Base-by-base conservation (phyloP, 2,113 vertebrate genomes). In the Colossoma macropomum region DNA sequence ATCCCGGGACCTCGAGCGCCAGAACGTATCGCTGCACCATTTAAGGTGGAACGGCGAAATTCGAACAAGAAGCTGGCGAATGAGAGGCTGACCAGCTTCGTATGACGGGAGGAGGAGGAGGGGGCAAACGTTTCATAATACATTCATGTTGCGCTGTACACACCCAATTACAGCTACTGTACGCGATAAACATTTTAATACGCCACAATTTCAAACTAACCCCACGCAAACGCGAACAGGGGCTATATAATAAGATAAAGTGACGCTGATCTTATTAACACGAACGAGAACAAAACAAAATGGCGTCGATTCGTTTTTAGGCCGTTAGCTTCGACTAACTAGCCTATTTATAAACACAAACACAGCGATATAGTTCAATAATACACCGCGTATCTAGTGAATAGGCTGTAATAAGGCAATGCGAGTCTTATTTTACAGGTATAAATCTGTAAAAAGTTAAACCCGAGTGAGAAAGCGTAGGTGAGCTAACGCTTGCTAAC, bases 281-380 rank as follows among this genome's bases (percentile, higher is more conserved):
- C 62, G 83, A 85, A 90, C 89, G 83, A 91, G 91, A 92, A 94
- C 92, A 91, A 94, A 93, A 95, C 94, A 95, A 95, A 95, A 95
- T 95, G 94, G 94, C 94, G 94, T 86, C 81, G 88, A 13, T 28
- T 62, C 72, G 56, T 17, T 45, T n/a, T 70, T 78, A 85, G 85
- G 75, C 75, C 79, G 74, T 56, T 77, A 75, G 86, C 84, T 38
- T 69, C 25, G 25, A 68, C 75, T 72, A 69, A 79, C 52, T 41
- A 54, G 56, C 63, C 10, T 68, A 62, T 59, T 34, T 65, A 75
- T 27, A 13, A 1, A 27, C 59, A 27, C 0, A 25, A n/a, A 25
- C 15, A 62, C 23, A 13, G 1, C 59, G 13, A 25, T 13, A 3
- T 12, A 27, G 6, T 13, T 27, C 59, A 62, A 62, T 62, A 27